phyloP scores from a whole-genome alignment of 2,888 invertebrate species.

The Dorcus hopei region DNA sequence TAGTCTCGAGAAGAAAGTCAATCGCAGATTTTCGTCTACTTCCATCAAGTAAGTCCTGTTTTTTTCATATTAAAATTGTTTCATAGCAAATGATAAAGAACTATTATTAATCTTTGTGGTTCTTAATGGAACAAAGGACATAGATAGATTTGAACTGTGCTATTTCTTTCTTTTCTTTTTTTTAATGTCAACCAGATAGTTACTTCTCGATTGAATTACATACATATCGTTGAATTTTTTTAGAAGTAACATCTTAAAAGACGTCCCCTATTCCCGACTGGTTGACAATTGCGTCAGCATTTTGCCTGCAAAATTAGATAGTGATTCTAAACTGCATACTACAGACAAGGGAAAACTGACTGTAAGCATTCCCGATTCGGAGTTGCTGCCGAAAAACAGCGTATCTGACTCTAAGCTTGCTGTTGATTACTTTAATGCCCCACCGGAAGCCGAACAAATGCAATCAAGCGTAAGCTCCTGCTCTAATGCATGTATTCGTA shows the following conservation, averaged over 20 bases:
- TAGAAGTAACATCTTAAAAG: slow-evolving; percentile 46
- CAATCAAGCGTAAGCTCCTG: slow-evolving; percentile 29
- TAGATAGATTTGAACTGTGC: no score
- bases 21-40: slow-evolving; percentile 63
- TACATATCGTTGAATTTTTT: slow-evolving; percentile 8
- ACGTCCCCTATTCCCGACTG: slow-evolving; percentile 78
- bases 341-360: slow-evolving; percentile 44
- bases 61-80: slow-evolving; percentile 1
- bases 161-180: no score
- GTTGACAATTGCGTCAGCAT: slow-evolving; percentile 62
- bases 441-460: slow-evolving; percentile 42
- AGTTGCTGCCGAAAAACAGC: slow-evolving; percentile 70
- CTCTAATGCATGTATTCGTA: not conserved
- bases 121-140: no score
- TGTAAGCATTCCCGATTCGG: slow-evolving; percentile 49
- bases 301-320: slow-evolving; percentile 60
- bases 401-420: slow-evolving; percentile 83
- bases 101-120: not conserved
- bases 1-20: slow-evolving; percentile 40
- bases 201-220: no score
- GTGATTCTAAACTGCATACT: slow-evolving; percentile 67
- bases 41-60: slow-evolving; percentile 51
- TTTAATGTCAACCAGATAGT: no score
- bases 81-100: not conserved
- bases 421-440: slow-evolving; percentile 65